These are phyloP conservation scores for Tauraco hartlaubi DNA, from an alignment of 2,797 vertebrate species.

Conservation along the genomic window DNA sequence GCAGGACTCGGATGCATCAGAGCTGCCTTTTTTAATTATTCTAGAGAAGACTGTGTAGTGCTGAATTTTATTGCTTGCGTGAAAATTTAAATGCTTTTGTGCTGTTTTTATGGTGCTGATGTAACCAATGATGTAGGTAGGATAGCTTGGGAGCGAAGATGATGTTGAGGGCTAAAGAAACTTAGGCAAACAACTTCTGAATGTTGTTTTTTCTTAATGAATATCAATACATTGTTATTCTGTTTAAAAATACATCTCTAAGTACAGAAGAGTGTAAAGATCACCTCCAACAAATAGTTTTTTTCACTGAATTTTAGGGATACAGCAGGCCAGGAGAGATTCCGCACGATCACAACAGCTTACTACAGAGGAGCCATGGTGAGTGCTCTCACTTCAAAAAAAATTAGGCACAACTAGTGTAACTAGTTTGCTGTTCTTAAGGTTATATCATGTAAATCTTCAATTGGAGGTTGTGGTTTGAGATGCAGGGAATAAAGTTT, in stretches of 20 bases:
- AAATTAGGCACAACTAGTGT: background rate
- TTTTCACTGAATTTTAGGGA: slow-evolving; percentile 82
- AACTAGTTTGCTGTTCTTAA: background rate
- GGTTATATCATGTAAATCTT: background rate
- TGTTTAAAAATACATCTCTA: background rate
- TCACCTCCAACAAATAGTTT: background rate
- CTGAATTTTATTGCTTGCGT: background rate
- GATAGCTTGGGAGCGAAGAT: background rate
- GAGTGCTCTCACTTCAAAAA: slow-evolving; percentile 29
- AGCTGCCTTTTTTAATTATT: background rate
- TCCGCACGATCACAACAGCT: slow-evolving; percentile 97
- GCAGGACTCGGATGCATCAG: background rate
- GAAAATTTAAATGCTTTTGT: background rate
- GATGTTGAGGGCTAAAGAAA: background rate
- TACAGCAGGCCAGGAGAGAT: slow-evolving; percentile 98
- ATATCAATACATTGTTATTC: background rate
- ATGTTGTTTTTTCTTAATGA: background rate
- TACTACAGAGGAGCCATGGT: slow-evolving; percentile 99
- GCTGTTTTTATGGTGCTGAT: background rate
- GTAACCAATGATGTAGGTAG: background rate
- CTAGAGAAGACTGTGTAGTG: background rate
- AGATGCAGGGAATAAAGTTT: background rate
- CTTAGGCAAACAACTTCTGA: background rate
- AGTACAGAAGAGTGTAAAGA: background rate
- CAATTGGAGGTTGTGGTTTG: background rate